Evolutionary conservation across 2,888 invertebrate species (phyloP).

Genomic region (Piscicola geometra): DNA sequence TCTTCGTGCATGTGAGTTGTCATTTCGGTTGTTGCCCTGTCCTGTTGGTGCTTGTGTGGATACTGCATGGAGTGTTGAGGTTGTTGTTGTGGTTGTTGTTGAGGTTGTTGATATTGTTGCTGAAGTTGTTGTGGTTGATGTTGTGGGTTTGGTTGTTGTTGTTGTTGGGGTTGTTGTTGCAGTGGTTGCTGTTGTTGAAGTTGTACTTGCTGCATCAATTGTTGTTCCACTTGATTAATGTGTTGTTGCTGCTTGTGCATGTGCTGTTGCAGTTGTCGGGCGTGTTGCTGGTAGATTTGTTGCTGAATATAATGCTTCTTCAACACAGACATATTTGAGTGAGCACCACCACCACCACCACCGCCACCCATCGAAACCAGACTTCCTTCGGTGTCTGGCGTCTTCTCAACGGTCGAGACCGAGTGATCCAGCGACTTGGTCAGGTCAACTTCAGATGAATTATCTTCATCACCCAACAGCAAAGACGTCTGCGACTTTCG

Average conservation of each 20-base stretch:
- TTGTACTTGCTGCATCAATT: not conserved
- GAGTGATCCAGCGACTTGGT: not conserved
- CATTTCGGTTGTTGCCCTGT: too few relatives aligned
- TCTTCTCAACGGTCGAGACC: not conserved
- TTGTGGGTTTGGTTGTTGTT: not conserved
- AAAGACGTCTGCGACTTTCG: not conserved
- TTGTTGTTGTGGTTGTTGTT: slow-evolving; percentile 15
- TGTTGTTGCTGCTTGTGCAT: not conserved
- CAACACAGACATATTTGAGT: not conserved
- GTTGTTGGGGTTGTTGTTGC: slow-evolving; percentile 8
- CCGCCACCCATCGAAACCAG: not conserved
- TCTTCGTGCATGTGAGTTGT: slow-evolving; percentile 10
- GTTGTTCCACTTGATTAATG: not conserved
- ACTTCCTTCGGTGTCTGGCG: not conserved
- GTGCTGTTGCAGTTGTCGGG: slow-evolving; percentile 8
- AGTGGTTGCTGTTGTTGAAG: not conserved
- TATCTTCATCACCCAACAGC: not conserved
- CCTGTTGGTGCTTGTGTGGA: not conserved
- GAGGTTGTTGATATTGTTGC: slow-evolving; percentile 1
- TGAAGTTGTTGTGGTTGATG: slow-evolving; percentile 3
- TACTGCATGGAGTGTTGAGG: not conserved
- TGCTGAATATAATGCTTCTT: slow-evolving; percentile 19
- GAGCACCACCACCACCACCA: too few relatives aligned
- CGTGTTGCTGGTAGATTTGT: slow-evolving; percentile 27
- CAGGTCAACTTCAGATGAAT: not conserved